These are phyloP conservation scores for Neoascia interrupta DNA, from an alignment of 2,888 invertebrate species.

Conservation along the genomic window DNA sequence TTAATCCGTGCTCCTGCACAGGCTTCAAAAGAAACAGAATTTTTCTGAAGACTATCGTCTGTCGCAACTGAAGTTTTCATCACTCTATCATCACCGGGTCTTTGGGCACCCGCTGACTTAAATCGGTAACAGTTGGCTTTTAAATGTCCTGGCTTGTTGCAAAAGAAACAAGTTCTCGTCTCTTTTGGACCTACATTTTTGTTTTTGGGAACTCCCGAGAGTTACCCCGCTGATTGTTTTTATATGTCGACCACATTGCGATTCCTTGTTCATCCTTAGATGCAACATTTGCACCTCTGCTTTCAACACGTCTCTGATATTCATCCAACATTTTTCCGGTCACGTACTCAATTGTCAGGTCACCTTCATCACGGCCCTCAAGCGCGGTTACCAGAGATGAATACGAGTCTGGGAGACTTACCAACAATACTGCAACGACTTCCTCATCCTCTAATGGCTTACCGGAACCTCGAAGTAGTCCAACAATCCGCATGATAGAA, in stretches of 20 bases:
- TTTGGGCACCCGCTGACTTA: neutral
- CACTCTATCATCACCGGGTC: neutral
- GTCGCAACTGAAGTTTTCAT: neutral
- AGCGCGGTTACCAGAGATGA: neutral
- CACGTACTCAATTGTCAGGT: too few species aligned
- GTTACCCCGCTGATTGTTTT: too few species aligned
- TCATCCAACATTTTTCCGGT: neutral
- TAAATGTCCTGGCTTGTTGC: neutral
- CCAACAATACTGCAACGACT: neutral
- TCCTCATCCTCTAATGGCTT: neutral
- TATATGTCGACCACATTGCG: too few species aligned
- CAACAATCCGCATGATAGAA: neutral
- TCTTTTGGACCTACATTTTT: too few species aligned
- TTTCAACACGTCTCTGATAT: neutral
- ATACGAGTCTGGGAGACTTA: neutral
- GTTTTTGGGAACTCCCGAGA: too few species aligned
- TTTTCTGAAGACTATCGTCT: neutral
- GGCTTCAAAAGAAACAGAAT: neutral
- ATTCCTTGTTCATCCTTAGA: neutral
- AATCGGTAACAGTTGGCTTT: neutral
- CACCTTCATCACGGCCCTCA: neutral
- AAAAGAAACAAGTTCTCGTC: too few species aligned
- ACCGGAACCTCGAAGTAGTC: too few species aligned
- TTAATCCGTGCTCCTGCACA: too few species aligned
- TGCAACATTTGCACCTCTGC: neutral